A percentile compares a stretch with the other conserved stretches of the same genome.
phyloP scores from a whole-genome alignment of 2,113 vertebrate species.

The Symphodus melops region DNA sequence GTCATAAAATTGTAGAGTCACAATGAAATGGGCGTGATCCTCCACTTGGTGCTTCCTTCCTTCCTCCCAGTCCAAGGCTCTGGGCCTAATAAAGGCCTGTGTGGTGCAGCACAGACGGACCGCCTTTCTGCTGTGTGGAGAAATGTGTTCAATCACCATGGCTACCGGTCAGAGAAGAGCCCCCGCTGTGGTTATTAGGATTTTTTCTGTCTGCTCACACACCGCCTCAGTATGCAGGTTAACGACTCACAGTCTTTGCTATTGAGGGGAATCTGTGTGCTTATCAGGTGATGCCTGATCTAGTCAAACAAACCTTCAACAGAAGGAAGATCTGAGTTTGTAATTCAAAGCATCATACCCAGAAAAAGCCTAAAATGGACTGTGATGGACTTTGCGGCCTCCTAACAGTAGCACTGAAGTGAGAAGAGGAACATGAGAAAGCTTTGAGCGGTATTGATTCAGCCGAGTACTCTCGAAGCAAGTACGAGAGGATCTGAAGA shows the following conservation, averaged over 20 bases:
- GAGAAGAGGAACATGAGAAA: constrained; percentile 75
- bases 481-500: constrained; percentile 73
- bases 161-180: constrained; percentile 72
- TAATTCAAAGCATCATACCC: constrained; percentile 35
- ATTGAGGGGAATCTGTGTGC: constrained; percentile 36
- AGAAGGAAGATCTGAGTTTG: constrained; percentile 7
- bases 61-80: constrained; percentile 49
- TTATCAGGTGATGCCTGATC: constrained; percentile 31
- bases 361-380: constrained; percentile 42
- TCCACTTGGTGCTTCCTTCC: constrained; percentile 63
- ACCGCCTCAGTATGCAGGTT: constrained; percentile 61
- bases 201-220: constrained; percentile 64
- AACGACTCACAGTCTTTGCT: constrained; percentile 51
- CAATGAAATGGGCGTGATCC: constrained; percentile 58
- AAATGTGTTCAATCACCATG: constrained; percentile 77
- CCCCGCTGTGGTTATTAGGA: constrained; percentile 74
- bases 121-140: constrained; percentile 61
- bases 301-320: constrained; percentile 33
- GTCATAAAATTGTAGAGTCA: constrained; percentile 63
- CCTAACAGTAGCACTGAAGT: constrained; percentile 53
- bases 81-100: constrained; percentile 59
- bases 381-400: constrained; percentile 9
- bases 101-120: constrained; percentile 53
- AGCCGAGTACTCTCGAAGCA: constrained; percentile 68
- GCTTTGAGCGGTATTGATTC: constrained; percentile 79